phyloP scores from a whole-genome alignment of 2,888 invertebrate genomes.

The Apoderus coryli region DNA sequence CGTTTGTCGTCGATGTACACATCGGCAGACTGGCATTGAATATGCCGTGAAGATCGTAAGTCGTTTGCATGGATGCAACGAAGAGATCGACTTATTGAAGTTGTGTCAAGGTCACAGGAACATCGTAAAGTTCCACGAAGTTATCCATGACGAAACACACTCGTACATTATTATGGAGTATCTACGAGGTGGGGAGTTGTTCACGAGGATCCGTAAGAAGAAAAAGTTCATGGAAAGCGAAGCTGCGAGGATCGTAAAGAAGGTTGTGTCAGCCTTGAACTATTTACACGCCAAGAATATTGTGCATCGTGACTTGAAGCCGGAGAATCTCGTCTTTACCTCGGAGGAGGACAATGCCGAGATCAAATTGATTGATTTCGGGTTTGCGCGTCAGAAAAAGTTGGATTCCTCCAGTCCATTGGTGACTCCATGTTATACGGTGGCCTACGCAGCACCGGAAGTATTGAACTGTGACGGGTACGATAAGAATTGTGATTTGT shows the following conservation, averaged over 20 bases:
- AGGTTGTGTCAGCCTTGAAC: slow-evolving; percentile 68
- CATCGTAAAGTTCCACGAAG: slow-evolving; percentile 70
- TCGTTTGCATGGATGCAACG: slow-evolving; percentile 45
- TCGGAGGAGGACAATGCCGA: slow-evolving; percentile 36
- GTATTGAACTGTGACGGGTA: slow-evolving; percentile 64
- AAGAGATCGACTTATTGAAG: slow-evolving; percentile 66
- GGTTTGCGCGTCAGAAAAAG: slow-evolving; percentile 72
- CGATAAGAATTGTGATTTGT: slow-evolving; percentile 87
- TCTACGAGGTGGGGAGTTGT: slow-evolving; percentile 70
- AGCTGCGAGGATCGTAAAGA: slow-evolving; percentile 66
- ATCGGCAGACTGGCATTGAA: slow-evolving; percentile 45
- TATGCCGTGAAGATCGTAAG: slow-evolving; percentile 83
- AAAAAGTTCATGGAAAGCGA: slow-evolving; percentile 59
- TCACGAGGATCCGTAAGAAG: slow-evolving; percentile 47
- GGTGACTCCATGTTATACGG: slow-evolving; percentile 84
- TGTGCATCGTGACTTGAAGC: slow-evolving; percentile 89
- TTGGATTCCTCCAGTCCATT: slow-evolving; percentile 37
- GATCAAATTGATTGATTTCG: slow-evolving; percentile 91
- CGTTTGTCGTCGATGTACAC: slow-evolving; percentile 67
- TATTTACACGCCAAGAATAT: slow-evolving; percentile 75
- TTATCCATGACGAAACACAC: slow-evolving; percentile 66
- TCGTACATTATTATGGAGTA: slow-evolving; percentile 86
- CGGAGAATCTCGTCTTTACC: slow-evolving; percentile 68
- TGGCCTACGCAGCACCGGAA: slow-evolving; percentile 93
- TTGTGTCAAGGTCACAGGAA: slow-evolving; percentile 81